phyloP scores from a whole-genome alignment of 2,113 vertebrate species.

The Herpailurus yagouaroundi region DNA sequence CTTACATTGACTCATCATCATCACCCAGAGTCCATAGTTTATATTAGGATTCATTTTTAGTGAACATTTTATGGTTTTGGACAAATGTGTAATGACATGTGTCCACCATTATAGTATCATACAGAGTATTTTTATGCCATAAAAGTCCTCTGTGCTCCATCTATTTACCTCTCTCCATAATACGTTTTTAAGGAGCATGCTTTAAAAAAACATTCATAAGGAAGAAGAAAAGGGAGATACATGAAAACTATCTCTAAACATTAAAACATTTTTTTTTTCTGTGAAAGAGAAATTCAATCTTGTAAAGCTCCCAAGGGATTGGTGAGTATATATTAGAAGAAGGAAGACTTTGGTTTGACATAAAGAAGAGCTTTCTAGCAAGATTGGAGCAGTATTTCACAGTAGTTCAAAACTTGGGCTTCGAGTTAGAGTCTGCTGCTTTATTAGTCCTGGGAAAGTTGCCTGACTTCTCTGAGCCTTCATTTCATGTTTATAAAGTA shows the following conservation, averaged over 20 bases:
- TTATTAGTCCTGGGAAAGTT: background rate
- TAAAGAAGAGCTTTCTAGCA: background rate
- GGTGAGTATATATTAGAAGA: background rate
- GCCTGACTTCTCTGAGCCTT: background rate
- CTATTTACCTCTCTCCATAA: background rate
- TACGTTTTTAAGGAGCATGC: background rate
- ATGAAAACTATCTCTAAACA: conserved; percentile 6
- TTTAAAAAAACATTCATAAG: background rate
- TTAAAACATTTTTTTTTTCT: background rate
- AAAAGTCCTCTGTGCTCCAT: background rate
- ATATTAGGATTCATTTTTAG: background rate
- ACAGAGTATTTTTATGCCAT: background rate
- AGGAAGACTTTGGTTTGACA: conserved; percentile 21
- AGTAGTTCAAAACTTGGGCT: background rate
- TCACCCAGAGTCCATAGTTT: background rate
- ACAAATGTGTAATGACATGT: background rate
- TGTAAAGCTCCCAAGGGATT: conserved; percentile 4
- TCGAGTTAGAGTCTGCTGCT: background rate
- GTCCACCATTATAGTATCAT: background rate
- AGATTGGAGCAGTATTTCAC: background rate
- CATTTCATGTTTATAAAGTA: background rate
- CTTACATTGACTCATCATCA: background rate
- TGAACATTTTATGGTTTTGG: background rate
- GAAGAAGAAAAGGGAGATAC: background rate
- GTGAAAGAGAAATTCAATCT: conserved; percentile 5